phyloP scores from a whole-genome alignment of 2,113 vertebrate species.

The Spheniscus mendiculus region DNA sequence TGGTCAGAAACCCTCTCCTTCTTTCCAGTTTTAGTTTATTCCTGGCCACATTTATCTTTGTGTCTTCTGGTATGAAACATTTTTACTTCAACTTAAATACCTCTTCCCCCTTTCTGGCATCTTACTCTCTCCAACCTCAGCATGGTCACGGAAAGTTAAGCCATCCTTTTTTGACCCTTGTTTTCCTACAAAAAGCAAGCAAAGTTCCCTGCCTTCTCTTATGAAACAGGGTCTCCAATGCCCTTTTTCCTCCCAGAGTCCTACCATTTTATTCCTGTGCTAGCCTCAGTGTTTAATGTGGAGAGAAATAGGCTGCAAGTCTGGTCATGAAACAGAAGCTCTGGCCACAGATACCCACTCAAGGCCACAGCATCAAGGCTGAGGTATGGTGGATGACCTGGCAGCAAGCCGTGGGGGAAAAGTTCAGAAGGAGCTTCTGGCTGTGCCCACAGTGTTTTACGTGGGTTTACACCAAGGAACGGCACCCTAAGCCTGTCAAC shows the following conservation, averaged over 20 bases:
- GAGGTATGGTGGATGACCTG: not conserved
- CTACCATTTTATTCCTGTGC: not conserved
- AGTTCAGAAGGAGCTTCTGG: not conserved
- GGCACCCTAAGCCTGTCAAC: not conserved
- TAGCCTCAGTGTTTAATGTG: not conserved
- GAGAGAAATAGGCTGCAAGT: not conserved
- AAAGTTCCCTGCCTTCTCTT: not conserved
- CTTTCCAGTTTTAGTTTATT: conserved; percentile 15
- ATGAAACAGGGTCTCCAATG: not conserved
- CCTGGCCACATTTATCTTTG: not conserved
- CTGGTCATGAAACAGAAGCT: not conserved
- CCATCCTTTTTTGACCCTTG: not conserved
- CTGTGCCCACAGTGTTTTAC: not conserved
- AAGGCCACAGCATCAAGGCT: not conserved
- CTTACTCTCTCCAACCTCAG: not conserved
- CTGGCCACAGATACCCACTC: not conserved
- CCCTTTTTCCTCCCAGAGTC: not conserved
- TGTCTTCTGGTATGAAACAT: conserved; percentile 11
- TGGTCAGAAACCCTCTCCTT: not conserved
- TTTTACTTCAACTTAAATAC: conserved; percentile 5
- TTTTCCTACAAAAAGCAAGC: not conserved
- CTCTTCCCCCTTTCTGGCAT: not conserved
- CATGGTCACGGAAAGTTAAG: not conserved
- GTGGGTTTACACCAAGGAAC: not conserved
- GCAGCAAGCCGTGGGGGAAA: not conserved